Base-by-base conservation (phyloP, 1,140 invertebrate species). In the Drosophila tristis region DNA sequence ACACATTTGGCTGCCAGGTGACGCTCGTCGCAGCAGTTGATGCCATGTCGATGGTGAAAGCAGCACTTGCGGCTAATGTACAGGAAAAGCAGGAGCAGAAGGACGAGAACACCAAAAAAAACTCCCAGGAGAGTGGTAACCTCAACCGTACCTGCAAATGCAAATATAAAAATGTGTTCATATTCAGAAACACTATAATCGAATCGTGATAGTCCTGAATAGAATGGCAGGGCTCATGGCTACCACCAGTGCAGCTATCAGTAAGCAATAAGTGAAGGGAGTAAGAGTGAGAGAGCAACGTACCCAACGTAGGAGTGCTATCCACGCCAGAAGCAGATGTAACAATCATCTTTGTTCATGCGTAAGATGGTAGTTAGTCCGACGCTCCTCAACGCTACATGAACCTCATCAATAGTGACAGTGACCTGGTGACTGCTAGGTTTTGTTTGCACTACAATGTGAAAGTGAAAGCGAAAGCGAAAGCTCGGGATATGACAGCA, bases 61-160 rank as follows among this genome's bases (percentile, higher is more conserved):
- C 96, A 96, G 92, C 96, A 95, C 91, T 95, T 95, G 78, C 96
- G 96, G 91, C 96, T 96, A 54, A 97, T 93, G 92, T 97, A 97
- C 51, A 97, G 93, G 76, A 96, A 96, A 74, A 97, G 94, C n/a
- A 96, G 94, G 65, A 97, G 92, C 51, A 97, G 93, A 26, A 97
- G 93, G 29, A 95, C 94, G 15, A 96, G 93, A 77, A 96, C 95
- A 43, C 95, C 95, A 64, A 95, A 95, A 66, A 96, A 95, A 58
- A 95, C 96, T 85, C 95, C 96, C 59, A 97, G 93, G 92, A 97
- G 95, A 68, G 95, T 96, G 76, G 96, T 95, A 92, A 96, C 95
- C 93, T 96, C 96, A 78, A 95, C 93, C 68, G 96, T 95, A 91
- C 96, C 96, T 97, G 92, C 23, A 92, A 93, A 13, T 0, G 11